Evolutionary conservation across 2,797 vertebrate species (phyloP).

Genomic region (Fratercula arctica): DNA sequence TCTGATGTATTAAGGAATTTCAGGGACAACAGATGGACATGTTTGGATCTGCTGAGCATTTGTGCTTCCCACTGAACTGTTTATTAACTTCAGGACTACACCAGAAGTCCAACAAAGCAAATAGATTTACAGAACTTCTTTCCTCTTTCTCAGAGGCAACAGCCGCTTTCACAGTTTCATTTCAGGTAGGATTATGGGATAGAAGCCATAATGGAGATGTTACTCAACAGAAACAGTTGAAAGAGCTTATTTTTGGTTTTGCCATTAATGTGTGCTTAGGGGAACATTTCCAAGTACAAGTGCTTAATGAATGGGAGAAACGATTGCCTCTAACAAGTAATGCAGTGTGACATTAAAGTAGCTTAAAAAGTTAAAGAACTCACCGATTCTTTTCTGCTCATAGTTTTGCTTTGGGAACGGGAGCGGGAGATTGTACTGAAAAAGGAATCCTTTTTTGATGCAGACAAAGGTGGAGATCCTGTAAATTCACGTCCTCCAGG

Average conservation of each 20-base stretch:
- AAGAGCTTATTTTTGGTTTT: not conserved
- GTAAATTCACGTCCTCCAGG: conserved; percentile 85
- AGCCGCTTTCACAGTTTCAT: not conserved
- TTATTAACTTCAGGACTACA: conserved; percentile 32
- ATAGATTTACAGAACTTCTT: not conserved
- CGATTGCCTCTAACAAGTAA: not conserved
- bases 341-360: not conserved
- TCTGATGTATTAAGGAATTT: conserved; percentile 48
- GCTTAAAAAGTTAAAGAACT: conserved; percentile 61
- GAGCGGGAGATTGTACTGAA: conserved; percentile 94
- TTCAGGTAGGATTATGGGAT: not conserved
- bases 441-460: conserved; percentile 93
- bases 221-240: not conserved
- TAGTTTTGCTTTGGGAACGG: conserved; percentile 94
- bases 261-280: not conserved
- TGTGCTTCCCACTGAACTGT: not conserved
- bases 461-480: conserved; percentile 91
- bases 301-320: not conserved
- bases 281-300: not conserved
- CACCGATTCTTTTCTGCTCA: conserved; percentile 91
- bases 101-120: not conserved
- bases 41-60: conserved; percentile 43
- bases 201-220: not conserved
- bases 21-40: conserved; percentile 56
- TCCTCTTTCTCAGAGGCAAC: not conserved